Evolutionary conservation across 2,113 vertebrate species (phyloP).

Genomic region (Climacteris rufus): DNA sequence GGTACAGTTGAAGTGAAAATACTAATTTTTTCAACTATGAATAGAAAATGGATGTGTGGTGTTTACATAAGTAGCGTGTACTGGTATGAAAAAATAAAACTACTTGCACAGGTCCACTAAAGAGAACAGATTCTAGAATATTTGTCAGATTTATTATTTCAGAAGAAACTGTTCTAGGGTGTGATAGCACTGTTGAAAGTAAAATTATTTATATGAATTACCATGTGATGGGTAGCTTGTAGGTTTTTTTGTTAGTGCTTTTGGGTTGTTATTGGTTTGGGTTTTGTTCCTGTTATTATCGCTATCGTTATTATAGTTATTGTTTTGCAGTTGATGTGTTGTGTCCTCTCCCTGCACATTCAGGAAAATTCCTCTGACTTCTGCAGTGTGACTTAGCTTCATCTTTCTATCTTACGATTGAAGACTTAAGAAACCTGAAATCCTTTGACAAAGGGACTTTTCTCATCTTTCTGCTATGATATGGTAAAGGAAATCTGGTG

Average conservation of each 20-base stretch:
- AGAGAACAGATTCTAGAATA: background rate
- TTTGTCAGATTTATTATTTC: background rate
- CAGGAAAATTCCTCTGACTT: background rate
- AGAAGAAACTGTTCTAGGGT: background rate
- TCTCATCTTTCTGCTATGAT: background rate
- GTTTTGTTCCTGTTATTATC: background rate
- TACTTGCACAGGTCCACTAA: background rate
- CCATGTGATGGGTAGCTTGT: background rate
- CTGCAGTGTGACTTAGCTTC: background rate
- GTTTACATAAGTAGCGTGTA: background rate
- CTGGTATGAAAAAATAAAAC: background rate
- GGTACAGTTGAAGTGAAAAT: background rate
- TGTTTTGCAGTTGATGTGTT: background rate
- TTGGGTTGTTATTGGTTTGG: background rate
- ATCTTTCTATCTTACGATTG: background rate
- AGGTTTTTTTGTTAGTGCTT: background rate
- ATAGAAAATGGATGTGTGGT: background rate
- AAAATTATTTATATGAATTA: background rate
- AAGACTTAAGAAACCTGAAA: background rate
- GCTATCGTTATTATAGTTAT: background rate
- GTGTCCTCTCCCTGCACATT: background rate
- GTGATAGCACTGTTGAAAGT: background rate
- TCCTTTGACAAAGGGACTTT: background rate
- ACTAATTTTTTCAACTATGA: background rate
- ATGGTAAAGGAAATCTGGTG: background rate